These are phyloP conservation scores for Agriopis aurantiaria DNA, from an alignment of 2,888 invertebrate species.

Conservation along the genomic window DNA sequence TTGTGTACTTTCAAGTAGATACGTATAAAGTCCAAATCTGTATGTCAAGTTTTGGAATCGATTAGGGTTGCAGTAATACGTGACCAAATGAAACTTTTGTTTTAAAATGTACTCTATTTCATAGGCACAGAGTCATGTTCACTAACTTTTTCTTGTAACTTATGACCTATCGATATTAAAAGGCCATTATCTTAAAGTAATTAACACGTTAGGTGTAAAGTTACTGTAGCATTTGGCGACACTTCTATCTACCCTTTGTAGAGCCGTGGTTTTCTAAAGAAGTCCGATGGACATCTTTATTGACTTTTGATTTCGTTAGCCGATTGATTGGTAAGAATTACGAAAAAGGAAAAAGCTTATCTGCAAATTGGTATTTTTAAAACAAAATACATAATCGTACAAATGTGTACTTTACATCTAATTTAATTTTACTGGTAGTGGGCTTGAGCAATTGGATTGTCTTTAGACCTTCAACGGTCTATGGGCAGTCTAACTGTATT, in stretches of 20 bases:
- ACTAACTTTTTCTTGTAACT: background rate
- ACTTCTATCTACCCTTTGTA: slow-evolving; percentile 49
- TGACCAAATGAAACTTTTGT: background rate
- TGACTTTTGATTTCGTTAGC: slow-evolving; percentile 31
- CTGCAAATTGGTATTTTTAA: background rate
- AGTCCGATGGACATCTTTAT: slow-evolving; percentile 45
- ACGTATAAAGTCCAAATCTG: background rate
- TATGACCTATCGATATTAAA: slow-evolving; percentile 15
- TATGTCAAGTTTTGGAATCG: background rate
- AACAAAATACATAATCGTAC: too few species aligned
- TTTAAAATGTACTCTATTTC: slow-evolving; percentile 12
- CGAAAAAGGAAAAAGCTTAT: background rate
- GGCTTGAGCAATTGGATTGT: too few species aligned
- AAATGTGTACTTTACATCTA: too few species aligned
- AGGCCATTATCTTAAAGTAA: slow-evolving; percentile 47
- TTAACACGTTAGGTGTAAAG: slow-evolving; percentile 67
- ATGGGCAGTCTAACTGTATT: too few species aligned
- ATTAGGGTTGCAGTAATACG: slow-evolving; percentile 32
- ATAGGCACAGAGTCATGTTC: background rate
- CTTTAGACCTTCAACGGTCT: too few species aligned
- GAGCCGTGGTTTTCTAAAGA: slow-evolving; percentile 51
- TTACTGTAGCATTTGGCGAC: slow-evolving; percentile 61
- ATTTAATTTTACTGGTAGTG: too few species aligned
- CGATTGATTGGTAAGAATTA: slow-evolving; percentile 2
- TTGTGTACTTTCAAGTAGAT: background rate